A percentile compares a stretch with the other conserved stretches of the same genome.
These are phyloP conservation scores for Pseudachorutes palmiensis DNA, from an alignment of 1,140 invertebrate species.

Conservation along the genomic window DNA sequence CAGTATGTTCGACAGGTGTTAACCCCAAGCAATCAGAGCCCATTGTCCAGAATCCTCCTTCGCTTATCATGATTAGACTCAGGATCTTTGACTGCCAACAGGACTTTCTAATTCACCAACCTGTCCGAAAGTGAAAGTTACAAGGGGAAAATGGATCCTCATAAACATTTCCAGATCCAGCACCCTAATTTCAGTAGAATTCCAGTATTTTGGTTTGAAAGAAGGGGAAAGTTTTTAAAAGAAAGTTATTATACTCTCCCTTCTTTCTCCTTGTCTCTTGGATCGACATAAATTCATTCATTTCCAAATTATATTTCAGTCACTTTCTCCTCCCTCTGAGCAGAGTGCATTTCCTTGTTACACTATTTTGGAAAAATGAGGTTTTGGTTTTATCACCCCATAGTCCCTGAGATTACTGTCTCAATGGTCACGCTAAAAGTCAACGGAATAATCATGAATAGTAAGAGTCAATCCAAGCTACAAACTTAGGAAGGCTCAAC, in stretches of 20 bases:
- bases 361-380: neutral
- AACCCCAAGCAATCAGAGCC: neutral
- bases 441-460: neutral
- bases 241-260: constrained; percentile 1
- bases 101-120: no score
- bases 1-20: neutral
- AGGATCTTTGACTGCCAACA: neutral
- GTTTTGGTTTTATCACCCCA: constrained; percentile 7
- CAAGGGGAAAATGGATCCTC: no score
- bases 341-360: constrained; percentile 6
- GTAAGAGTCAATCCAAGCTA: neutral
- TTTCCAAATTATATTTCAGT: neutral
- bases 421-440: constrained; percentile 2
- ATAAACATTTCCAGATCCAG: no score
- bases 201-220: neutral
- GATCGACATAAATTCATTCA: constrained; percentile 10
- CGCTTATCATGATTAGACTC: constrained; percentile 1
- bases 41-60: neutral
- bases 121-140: neutral
- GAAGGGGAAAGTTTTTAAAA: neutral
- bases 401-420: neutral
- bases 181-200: no score
- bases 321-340: neutral
- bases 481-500: no score
- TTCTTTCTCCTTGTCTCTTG: neutral